phyloP scores from a whole-genome alignment of 2,888 invertebrate genomes.

The Cistogaster globosa region DNA sequence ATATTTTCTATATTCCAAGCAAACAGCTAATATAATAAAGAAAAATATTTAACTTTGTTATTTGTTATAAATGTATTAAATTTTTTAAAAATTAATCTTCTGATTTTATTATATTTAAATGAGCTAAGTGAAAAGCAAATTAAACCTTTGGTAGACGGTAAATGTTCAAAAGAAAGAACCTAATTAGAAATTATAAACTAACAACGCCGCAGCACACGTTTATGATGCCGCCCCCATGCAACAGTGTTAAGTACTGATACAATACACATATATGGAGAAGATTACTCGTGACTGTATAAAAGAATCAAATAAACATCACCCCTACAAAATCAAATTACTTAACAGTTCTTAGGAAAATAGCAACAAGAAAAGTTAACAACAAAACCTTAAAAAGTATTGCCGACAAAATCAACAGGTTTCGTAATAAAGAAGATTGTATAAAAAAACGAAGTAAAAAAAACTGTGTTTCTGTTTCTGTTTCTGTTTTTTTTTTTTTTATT shows the following conservation, averaged over 20 bases:
- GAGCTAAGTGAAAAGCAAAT: slow-evolving; percentile 25
- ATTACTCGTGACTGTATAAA: slow-evolving; percentile 5
- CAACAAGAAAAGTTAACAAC: slow-evolving; percentile 11
- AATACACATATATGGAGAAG: not conserved
- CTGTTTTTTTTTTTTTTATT: not conserved
- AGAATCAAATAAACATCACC: slow-evolving; percentile 44
- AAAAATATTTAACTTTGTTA: slow-evolving; percentile 9
- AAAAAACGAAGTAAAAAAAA: slow-evolving; percentile 31
- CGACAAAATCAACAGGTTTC: slow-evolving; percentile 71
- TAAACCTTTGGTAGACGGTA: slow-evolving; percentile 43
- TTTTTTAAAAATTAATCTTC: not conserved
- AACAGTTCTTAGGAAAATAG: slow-evolving; percentile 8
- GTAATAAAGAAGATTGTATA: slow-evolving; percentile 37
- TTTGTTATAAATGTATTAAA: not conserved
- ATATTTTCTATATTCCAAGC: not conserved
- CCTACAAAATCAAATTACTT: slow-evolving; percentile 42
- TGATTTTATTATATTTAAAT: slow-evolving; percentile 13
- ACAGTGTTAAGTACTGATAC: not conserved
- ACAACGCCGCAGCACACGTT: slow-evolving; percentile 14
- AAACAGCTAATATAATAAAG: not conserved
- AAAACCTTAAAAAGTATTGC: slow-evolving; percentile 26
- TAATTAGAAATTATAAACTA: slow-evolving; percentile 11
- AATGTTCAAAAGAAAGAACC: slow-evolving; percentile 30
- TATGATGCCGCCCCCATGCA: slow-evolving; percentile 34
- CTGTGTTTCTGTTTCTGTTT: not conserved